Conservation (phyloP, 2,888 invertebrate genomes). For the Clivina fossor region DNA sequence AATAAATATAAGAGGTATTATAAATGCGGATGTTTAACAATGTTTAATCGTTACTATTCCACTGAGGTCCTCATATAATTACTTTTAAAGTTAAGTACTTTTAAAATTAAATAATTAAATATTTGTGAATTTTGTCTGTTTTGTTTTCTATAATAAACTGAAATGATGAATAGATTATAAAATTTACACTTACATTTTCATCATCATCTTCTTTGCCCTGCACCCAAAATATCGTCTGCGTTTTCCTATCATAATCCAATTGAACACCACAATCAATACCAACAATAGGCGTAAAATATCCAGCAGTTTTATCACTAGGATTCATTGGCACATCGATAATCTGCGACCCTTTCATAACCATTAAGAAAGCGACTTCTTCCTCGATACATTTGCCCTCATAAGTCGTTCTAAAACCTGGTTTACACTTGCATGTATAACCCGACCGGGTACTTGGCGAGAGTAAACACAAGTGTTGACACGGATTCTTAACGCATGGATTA, state of each 20-base stretch:
- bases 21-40: too few relatives aligned
- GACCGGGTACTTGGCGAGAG: slow-evolving; percentile 72
- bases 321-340: slow-evolving; percentile 82
- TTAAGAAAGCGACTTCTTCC: slow-evolving; percentile 85
- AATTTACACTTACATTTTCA: slow-evolving; percentile 57
- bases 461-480: slow-evolving; percentile 90
- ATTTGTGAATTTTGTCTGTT: too few relatives aligned
- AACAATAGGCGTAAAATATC: slow-evolving; percentile 83
- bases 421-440: slow-evolving; percentile 88
- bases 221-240: slow-evolving; percentile 84
- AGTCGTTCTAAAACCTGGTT: slow-evolving; percentile 74
- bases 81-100: too few relatives aligned
- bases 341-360: slow-evolving; percentile 87
- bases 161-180: too few relatives aligned
- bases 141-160: too few relatives aligned
- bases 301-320: slow-evolving; percentile 73
- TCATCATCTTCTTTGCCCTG: slow-evolving; percentile 76
- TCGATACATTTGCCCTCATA: slow-evolving; percentile 74
- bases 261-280: slow-evolving; percentile 86
- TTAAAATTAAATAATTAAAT: too few relatives aligned
- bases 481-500: slow-evolving; percentile 73
- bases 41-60: slow-evolving; percentile 13
- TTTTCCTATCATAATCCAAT: slow-evolving; percentile 88
- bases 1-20: too few relatives aligned
- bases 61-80: too few relatives aligned